phyloP scores from a whole-genome alignment of 2,888 invertebrate species.

The Keiferia lycopersicella region DNA sequence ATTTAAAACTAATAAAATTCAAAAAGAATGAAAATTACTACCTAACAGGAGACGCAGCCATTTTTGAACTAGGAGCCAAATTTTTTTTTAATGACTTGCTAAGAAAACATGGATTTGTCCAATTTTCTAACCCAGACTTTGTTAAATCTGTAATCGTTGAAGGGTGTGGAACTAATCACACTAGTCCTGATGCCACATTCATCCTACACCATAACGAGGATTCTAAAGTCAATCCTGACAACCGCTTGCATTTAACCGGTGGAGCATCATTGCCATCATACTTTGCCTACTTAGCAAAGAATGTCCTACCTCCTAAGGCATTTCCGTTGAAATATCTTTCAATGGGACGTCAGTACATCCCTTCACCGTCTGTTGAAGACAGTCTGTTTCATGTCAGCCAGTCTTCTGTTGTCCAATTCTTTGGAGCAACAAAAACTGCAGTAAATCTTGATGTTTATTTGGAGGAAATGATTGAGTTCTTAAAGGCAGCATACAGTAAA shows the following conservation, averaged over 20 bases:
- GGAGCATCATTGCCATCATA: conserved; percentile 87
- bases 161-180: conserved; percentile 84
- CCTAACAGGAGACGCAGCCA: conserved; percentile 84
- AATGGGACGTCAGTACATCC: conserved; percentile 86
- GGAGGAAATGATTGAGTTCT: conserved; percentile 74
- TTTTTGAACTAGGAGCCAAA: conserved; percentile 84
- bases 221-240: conserved; percentile 75
- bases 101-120: conserved; percentile 77
- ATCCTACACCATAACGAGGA: conserved; percentile 82
- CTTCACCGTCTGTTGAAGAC: conserved; percentile 60
- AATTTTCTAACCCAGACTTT: conserved; percentile 90
- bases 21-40: conserved; percentile 82
- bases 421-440: conserved; percentile 78
- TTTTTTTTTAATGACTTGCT: conserved; percentile 73
- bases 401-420: conserved; percentile 85
- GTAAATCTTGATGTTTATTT: conserved; percentile 78
- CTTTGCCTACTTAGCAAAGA: conserved; percentile 87
- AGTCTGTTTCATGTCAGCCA: conserved; percentile 86
- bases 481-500: conserved; percentile 83
- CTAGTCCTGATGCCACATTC: conserved; percentile 79
- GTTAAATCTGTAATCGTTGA: conserved; percentile 87
- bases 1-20: conserved; percentile 80
- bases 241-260: conserved; percentile 87
- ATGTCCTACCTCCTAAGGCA: conserved; percentile 80
- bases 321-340: conserved; percentile 87